These are phyloP conservation scores for Ceuthmochares aereus DNA, from an alignment of 2,113 vertebrate genomes.

Conservation along the genomic window DNA sequence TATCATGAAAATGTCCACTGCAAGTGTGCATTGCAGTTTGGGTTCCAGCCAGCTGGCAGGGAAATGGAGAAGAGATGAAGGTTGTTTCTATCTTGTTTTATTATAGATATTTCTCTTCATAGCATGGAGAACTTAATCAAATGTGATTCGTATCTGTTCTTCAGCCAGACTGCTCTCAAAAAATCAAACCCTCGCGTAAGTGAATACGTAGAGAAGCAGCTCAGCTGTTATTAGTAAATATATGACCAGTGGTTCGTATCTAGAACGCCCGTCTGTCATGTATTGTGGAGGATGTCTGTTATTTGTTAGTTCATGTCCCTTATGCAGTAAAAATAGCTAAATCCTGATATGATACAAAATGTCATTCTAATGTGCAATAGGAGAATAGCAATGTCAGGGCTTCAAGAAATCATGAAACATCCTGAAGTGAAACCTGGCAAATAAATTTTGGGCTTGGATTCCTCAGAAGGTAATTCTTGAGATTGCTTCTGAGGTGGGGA, in stretches of 20 bases:
- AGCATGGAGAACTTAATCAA: background rate
- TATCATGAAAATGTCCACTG: background rate
- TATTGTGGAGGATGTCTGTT: background rate
- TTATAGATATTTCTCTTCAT: background rate
- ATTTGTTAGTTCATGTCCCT: background rate
- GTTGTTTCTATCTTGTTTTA: conserved; percentile 6
- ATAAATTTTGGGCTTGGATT: background rate
- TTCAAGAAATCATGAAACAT: background rate
- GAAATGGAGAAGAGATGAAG: background rate
- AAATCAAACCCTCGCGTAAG: background rate
- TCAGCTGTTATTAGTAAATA: background rate
- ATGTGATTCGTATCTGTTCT: background rate
- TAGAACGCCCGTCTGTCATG: background rate
- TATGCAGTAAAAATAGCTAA: background rate
- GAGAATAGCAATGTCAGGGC: background rate
- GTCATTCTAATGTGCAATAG: background rate
- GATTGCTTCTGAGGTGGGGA: background rate
- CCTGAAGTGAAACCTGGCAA: background rate
- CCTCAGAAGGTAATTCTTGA: background rate
- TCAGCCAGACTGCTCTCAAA: background rate
- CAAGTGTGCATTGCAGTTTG: background rate
- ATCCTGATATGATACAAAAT: background rate
- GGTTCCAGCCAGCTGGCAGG: background rate
- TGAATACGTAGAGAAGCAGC: background rate
- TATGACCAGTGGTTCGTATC: background rate